Evolutionary conservation across 2,888 invertebrate genomes (phyloP).

Genomic region (Heliconius aoede): DNA sequence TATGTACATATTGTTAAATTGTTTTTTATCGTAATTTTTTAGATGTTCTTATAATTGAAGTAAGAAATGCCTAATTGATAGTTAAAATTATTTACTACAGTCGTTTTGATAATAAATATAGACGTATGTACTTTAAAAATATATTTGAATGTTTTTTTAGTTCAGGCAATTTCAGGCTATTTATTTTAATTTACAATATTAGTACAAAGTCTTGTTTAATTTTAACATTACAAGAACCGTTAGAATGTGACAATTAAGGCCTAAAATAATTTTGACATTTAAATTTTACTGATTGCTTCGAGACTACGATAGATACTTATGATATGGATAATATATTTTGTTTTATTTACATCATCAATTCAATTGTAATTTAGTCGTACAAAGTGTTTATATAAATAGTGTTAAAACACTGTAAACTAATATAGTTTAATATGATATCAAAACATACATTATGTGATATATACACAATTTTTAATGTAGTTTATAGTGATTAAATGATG

Average conservation of each 20-base stretch:
- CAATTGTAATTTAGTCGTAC: not conserved
- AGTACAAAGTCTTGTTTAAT: not conserved
- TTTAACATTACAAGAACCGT: not conserved
- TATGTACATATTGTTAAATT: constrained; percentile 32
- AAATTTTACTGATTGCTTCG: not conserved
- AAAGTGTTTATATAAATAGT: constrained; percentile 10
- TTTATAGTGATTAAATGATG: constrained; percentile 64
- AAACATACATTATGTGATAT: constrained; percentile 76
- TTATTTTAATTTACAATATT: not conserved
- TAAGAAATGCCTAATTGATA: constrained; percentile 42
- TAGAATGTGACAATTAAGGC: not conserved
- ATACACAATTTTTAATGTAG: constrained; percentile 81
- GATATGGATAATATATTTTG: not conserved
- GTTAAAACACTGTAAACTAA: constrained; percentile 29
- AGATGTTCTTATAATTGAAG: constrained; percentile 41
- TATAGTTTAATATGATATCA: constrained; percentile 43
- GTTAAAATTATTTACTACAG: constrained; percentile 38
- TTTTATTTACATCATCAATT: constrained; percentile 3
- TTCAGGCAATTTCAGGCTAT: not conserved
- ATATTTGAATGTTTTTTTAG: not conserved
- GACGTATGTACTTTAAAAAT: not conserved
- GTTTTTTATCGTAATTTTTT: constrained; percentile 43
- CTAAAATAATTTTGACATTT: not conserved
- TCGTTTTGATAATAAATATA: not conserved
- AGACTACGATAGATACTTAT: not conserved